These are phyloP conservation scores for Cheiracanthium punctorium DNA, from an alignment of 2,888 invertebrate species.

Conservation along the genomic window DNA sequence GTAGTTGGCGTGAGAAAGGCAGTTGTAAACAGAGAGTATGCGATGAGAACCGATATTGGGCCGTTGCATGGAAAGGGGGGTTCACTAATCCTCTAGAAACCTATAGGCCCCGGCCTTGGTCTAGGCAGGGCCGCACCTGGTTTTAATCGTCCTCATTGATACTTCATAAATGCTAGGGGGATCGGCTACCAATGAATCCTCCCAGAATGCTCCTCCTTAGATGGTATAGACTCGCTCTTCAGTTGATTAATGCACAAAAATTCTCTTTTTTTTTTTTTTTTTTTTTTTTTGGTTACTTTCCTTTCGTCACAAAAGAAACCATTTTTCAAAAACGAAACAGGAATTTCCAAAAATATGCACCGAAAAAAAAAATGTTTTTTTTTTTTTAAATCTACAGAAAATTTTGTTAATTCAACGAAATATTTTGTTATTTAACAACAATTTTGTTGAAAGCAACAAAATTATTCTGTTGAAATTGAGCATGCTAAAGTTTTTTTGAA, in stretches of 20 bases:
- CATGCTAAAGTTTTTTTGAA: no score
- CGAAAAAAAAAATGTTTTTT: no score
- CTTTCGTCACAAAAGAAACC: not conserved
- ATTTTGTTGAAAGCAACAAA: no score
- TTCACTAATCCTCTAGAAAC: constrained; percentile 44
- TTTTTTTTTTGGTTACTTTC: not conserved
- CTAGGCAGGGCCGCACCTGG: constrained; percentile 57
- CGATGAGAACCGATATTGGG: constrained; percentile 46
- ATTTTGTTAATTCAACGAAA: no score
- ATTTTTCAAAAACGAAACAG: no score
- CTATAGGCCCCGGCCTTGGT: constrained; percentile 41
- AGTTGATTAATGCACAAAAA: not conserved
- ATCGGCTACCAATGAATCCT: not conserved
- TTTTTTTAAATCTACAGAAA: no score
- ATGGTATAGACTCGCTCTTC: not conserved
- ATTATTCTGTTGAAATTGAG: no score
- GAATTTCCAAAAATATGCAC: no score
- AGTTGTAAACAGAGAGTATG: constrained; percentile 30
- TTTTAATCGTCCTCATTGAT: constrained; percentile 60
- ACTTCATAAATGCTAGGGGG: constrained; percentile 18
- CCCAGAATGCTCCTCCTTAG: not conserved
- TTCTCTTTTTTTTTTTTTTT: not conserved
- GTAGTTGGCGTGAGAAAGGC: constrained; percentile 58
- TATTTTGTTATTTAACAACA: no score
- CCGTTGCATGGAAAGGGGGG: constrained; percentile 27